These are phyloP conservation scores for Penaeus chinensis DNA, from an alignment of 1,140 invertebrate genomes.

Conservation along the genomic window DNA sequence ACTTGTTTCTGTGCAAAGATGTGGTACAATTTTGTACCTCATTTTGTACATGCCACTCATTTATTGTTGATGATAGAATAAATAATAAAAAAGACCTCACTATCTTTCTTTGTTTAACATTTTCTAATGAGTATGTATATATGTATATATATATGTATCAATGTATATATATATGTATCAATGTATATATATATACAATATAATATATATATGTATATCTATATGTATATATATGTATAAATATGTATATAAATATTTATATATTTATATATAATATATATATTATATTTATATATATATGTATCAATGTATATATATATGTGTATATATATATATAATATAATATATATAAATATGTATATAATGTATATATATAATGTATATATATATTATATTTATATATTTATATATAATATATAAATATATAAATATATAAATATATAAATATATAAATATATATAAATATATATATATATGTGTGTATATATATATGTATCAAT, in stretches of 20 bases:
- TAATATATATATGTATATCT: constrained; percentile 30
- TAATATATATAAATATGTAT: background rate
- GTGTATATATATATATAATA: constrained; percentile 18
- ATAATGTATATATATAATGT: too few relatives aligned
- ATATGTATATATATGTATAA: constrained; percentile 38
- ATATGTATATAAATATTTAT: constrained; percentile 34
- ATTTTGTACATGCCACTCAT: constrained; percentile 47
- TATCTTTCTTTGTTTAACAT: constrained; percentile 10
- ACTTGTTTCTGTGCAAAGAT: constrained; percentile 42
- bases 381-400: background rate
- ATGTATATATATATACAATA: constrained; percentile 21
- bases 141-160: constrained; percentile 12
- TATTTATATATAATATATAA: background rate
- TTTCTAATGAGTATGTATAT: background rate
- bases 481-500: background rate
- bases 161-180: constrained; percentile 1
- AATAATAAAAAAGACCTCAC: constrained; percentile 24
- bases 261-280: constrained; percentile 32
- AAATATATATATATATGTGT: background rate
- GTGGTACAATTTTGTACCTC: constrained; percentile 34
- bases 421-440: background rate
- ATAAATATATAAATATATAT: background rate
- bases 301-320: constrained; percentile 24
- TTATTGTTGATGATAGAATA: constrained; percentile 45
- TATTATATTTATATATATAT: constrained; percentile 37